Conservation (phyloP, 2,888 invertebrate species). For the Lordiphosa andalusiaca region DNA sequence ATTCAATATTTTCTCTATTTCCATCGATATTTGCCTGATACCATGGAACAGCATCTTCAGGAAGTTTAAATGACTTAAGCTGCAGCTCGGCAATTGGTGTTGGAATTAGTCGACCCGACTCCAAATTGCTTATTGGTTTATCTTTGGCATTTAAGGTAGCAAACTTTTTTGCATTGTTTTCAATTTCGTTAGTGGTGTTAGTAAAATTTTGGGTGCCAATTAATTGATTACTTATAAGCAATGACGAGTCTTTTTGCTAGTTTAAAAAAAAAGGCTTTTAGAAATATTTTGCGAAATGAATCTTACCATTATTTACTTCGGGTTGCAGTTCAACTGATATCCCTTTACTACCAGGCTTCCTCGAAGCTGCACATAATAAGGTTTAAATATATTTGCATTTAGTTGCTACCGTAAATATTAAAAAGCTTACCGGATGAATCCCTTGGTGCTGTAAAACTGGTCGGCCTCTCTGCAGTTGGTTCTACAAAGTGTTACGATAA, state of each 20-base stretch:
- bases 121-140: slow-evolving; percentile 31
- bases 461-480: too few relatives aligned
- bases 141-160: slow-evolving; percentile 28
- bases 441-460: too few relatives aligned
- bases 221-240: slow-evolving; percentile 60
- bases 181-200: slow-evolving; percentile 49
- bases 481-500: too few relatives aligned
- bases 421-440: too few relatives aligned
- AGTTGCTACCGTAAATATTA: too few relatives aligned
- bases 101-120: slow-evolving; percentile 46
- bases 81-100: slow-evolving; percentile 67
- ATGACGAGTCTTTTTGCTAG: slow-evolving; percentile 69
- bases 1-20: background rate
- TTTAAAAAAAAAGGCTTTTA: slow-evolving; percentile 56
- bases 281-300: slow-evolving; percentile 18
- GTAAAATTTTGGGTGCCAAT: slow-evolving; percentile 71
- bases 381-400: too few relatives aligned
- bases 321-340: too few relatives aligned
- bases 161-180: slow-evolving; percentile 46
- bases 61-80: slow-evolving; percentile 61
- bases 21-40: slow-evolving; percentile 32
- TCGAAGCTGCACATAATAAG: too few relatives aligned
- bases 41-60: slow-evolving; percentile 49
- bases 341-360: too few relatives aligned
- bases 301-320: slow-evolving; percentile 75